phyloP scores from a whole-genome alignment of 2,888 invertebrate genomes.

The Trichogramma dendrolimi region DNA sequence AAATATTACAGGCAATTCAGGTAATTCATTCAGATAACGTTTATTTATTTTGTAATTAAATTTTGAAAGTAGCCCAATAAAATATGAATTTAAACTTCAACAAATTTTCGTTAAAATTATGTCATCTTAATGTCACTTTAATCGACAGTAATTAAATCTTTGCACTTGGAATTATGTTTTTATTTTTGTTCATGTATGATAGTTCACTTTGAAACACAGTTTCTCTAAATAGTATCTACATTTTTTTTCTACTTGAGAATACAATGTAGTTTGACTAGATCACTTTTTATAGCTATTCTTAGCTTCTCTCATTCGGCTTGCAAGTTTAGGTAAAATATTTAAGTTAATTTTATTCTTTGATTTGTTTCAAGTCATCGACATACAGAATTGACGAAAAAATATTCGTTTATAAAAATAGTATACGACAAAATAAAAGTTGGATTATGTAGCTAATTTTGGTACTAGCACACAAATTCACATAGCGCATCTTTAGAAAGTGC shows the following conservation, averaged over 20 bases:
- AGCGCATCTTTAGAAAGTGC: conserved; percentile 10
- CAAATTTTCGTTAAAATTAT: no score
- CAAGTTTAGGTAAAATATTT: conserved; percentile 4
- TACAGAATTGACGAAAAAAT: conserved; percentile 15
- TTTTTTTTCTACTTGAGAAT: conserved; percentile 31
- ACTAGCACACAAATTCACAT: neutral
- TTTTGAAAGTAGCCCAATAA: no score
- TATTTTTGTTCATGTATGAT: no score
- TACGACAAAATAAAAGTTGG: no score
- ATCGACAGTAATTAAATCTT: no score
- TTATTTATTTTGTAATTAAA: no score
- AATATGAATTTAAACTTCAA: no score
- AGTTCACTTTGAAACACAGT: conserved; percentile 9
- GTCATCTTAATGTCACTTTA: no score
- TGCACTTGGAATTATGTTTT: no score
- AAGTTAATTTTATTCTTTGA: conserved; percentile 1
- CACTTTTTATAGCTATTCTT: conserved; percentile 33
- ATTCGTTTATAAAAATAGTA: conserved; percentile 26
- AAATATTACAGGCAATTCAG: no score
- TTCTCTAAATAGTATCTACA: conserved; percentile 22
- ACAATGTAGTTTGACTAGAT: conserved; percentile 48
- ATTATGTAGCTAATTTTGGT: no score
- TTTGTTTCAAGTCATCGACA: conserved; percentile 6
- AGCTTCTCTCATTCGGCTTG: conserved; percentile 13
- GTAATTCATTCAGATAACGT: no score